Evolutionary conservation across 2,888 invertebrate species (phyloP).

Genomic region (Miltochrista miniata): DNA sequence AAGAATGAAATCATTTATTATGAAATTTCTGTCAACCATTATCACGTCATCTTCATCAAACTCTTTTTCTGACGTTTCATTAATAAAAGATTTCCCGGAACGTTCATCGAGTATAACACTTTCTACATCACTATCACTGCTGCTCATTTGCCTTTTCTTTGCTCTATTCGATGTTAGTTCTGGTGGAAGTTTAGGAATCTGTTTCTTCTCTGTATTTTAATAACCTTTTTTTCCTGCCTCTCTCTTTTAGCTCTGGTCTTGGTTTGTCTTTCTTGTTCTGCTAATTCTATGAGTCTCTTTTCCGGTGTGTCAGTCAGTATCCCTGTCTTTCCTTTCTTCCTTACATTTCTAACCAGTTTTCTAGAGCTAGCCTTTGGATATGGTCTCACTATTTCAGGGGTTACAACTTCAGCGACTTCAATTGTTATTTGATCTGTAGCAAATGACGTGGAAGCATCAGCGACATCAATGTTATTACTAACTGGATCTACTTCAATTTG

Average conservation of each 20-base stretch:
- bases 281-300: constrained; percentile 15
- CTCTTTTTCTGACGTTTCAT: constrained; percentile 4
- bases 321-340: constrained; percentile 24
- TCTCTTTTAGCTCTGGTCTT: too few relatives aligned
- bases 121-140: constrained; percentile 9
- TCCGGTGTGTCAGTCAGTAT: constrained; percentile 23
- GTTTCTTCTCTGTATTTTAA: constrained; percentile 23
- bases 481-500: too few relatives aligned
- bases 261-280: constrained; percentile 15
- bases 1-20: constrained; percentile 21
- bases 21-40: constrained; percentile 18
- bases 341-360: constrained; percentile 11
- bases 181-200: constrained; percentile 8
- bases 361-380: constrained; percentile 20
- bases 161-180: constrained; percentile 8
- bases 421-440: too few relatives aligned
- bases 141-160: constrained; percentile 13
- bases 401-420: too few relatives aligned
- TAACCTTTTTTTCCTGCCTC: too few relatives aligned
- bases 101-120: too few relatives aligned
- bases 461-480: too few relatives aligned
- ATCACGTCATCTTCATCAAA: constrained; percentile 28
- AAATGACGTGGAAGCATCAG: too few relatives aligned
- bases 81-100: too few relatives aligned
- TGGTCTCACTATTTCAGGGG: constrained; percentile 24